phyloP scores from a whole-genome alignment of 2,888 invertebrate genomes.

The Vandiemenella viatica region DNA sequence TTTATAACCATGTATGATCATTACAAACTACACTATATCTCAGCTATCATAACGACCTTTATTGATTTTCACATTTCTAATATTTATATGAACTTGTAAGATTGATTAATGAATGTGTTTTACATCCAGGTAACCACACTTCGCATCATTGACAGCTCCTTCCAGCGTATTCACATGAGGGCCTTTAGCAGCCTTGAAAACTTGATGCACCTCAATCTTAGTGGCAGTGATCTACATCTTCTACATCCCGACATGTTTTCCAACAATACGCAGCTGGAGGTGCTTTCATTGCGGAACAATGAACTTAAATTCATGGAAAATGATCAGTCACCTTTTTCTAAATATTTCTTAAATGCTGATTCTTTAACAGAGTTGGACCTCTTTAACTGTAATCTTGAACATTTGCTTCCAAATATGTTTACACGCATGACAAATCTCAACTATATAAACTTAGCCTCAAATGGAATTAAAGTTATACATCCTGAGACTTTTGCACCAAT shows the following conservation, averaged over 20 bases:
- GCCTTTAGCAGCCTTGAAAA: slow-evolving; percentile 54
- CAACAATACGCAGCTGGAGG: slow-evolving; percentile 45
- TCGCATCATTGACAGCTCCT: slow-evolving; percentile 47
- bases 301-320: slow-evolving; percentile 37
- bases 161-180: slow-evolving; percentile 45
- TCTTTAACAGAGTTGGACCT: slow-evolving; percentile 56
- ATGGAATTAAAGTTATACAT: slow-evolving; percentile 25
- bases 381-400: slow-evolving; percentile 50
- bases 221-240: slow-evolving; percentile 47
- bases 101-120: too few relatives aligned
- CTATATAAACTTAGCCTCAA: slow-evolving; percentile 52
- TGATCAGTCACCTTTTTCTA: slow-evolving; percentile 25
- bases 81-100: too few relatives aligned
- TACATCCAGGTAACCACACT: too few relatives aligned
- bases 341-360: slow-evolving; percentile 41
- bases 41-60: too few relatives aligned
- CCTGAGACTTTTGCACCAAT: slow-evolving; percentile 2
- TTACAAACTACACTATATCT: too few relatives aligned
- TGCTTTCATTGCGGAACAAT: slow-evolving; percentile 51
- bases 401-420: slow-evolving; percentile 47
- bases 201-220: slow-evolving; percentile 51
- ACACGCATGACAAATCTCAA: slow-evolving; percentile 46
- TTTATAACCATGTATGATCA: too few relatives aligned
- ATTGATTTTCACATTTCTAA: too few relatives aligned
- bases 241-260: slow-evolving; percentile 56